Evolutionary conservation across 2,888 invertebrate species (phyloP).

Genomic region (Eilema caniola): DNA sequence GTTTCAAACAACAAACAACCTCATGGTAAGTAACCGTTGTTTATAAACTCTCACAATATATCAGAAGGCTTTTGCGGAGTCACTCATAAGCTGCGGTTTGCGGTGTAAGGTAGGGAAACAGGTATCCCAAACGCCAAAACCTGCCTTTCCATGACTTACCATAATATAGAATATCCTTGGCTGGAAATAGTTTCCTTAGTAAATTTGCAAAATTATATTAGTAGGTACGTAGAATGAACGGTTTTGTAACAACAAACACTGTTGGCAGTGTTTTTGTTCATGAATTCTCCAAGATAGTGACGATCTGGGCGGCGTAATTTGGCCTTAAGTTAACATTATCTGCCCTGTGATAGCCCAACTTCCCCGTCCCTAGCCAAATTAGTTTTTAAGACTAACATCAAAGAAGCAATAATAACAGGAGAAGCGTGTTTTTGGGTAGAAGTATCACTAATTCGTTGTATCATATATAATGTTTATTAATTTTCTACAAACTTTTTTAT

Average conservation of each 20-base stretch:
- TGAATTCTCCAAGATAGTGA: constrained; percentile 57
- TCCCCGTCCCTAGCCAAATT: constrained; percentile 62
- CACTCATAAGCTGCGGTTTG: background rate
- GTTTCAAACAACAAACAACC: background rate
- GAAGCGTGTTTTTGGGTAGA: constrained; percentile 51
- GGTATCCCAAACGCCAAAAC: background rate
- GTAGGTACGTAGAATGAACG: constrained; percentile 67
- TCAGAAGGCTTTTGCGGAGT: background rate
- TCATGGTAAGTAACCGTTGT: background rate
- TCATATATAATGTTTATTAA: background rate
- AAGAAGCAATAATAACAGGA: constrained; percentile 46
- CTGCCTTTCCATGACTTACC: background rate
- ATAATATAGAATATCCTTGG: background rate
- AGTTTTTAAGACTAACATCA: constrained; percentile 70
- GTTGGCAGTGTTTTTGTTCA: constrained; percentile 74
- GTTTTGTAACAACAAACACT: constrained; percentile 75
- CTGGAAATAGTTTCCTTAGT: background rate
- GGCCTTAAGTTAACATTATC: constrained; percentile 67
- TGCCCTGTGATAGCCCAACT: constrained; percentile 58
- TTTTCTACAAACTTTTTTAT: too few species aligned
- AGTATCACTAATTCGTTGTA: constrained; percentile 44
- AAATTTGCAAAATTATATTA: constrained; percentile 28
- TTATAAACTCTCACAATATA: background rate
- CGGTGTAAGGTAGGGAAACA: background rate
- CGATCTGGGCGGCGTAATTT: constrained; percentile 58